These are phyloP conservation scores for Drosophila kanapiae DNA, from an alignment of 1,140 invertebrate genomes.

Conservation along the genomic window DNA sequence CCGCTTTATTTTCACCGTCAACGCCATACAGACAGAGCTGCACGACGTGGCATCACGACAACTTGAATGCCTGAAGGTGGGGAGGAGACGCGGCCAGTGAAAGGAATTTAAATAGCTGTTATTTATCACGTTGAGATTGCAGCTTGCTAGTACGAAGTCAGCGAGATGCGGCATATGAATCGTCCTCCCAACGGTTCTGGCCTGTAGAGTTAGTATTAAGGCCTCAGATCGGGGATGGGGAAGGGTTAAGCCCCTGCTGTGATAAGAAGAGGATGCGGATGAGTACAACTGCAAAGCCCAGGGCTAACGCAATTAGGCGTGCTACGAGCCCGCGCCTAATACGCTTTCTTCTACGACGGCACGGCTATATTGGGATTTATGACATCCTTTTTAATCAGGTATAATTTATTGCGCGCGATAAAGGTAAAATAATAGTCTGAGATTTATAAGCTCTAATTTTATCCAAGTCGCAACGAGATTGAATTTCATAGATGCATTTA, in stretches of 20 bases:
- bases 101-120: slow-evolving; percentile 77
- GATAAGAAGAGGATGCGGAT: slow-evolving; percentile 1
- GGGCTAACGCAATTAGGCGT: slow-evolving; percentile 62
- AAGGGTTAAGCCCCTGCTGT: slow-evolving; percentile 46
- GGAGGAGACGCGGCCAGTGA: slow-evolving; percentile 22
- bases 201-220: background rate
- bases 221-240: slow-evolving; percentile 22
- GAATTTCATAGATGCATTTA: background rate
- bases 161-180: slow-evolving; percentile 54
- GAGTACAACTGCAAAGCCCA: slow-evolving; percentile 21
- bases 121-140: slow-evolving; percentile 79
- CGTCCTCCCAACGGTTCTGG: slow-evolving; percentile 1
- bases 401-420: slow-evolving; percentile 69
- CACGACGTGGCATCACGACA: slow-evolving; percentile 16
- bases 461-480: background rate
- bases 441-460: slow-evolving; percentile 6
- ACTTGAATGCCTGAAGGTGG: background rate
- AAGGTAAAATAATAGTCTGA: slow-evolving; percentile 62
- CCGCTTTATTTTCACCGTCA: slow-evolving; percentile 63
- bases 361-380: slow-evolving; percentile 71
- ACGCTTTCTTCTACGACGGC: background rate
- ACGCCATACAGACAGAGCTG: slow-evolving; percentile 21
- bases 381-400: slow-evolving; percentile 70
- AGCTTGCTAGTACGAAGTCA: slow-evolving; percentile 56
- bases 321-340: background rate